Base-by-base conservation (phyloP, 1,140 invertebrate genomes). In the Asbolus verrucosus region DNA sequence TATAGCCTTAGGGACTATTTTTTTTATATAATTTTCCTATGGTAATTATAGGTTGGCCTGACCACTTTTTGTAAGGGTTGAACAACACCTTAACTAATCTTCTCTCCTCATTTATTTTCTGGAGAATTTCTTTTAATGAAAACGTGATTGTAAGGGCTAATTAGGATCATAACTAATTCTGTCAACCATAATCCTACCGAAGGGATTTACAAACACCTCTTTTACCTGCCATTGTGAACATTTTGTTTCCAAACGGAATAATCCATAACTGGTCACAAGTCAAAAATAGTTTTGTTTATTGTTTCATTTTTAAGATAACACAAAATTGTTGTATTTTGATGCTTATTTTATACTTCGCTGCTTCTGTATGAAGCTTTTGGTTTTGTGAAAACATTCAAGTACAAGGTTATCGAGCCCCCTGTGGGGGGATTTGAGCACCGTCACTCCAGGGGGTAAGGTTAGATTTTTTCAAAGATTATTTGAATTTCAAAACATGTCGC, bases 21-120 rank as follows among this genome's bases (percentile, higher is more conserved):
- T 54, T 54, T 54, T 27, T 11, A 54, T 27, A 3, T 24, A 27
- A n/a, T 54, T 50, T 54, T 54, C 46, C 11, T 54, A 9, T 9
- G 8, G 46, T 54, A 54, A 54, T 54, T 54, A 54, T 21, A 54
- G 46, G 46, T 54, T 54, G 6, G 15, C 21, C 43, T 54, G 46
- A 21, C 46, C 21, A 54, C 21, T 54, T 54, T 54, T 54, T 54
- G 27, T 54, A 54, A 54, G 46, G 46, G 46, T 11, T 54, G 46
- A 54, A 54, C 46, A 54, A 54, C 46, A 27, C 46, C 21, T 15
- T 54, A 21, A 54, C 46, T 54, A 54, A 54, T 54, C 19, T 13
- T 36, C 19, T 6, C 18, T 9, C 46, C 3, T 54, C 13, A 54
- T 50, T 50, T 24, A 43, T 43, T 43, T 2, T n/a, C 24, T 8